Base-by-base conservation (phyloP, 2,113 vertebrate genomes). In the Siphamia tubifer region DNA sequence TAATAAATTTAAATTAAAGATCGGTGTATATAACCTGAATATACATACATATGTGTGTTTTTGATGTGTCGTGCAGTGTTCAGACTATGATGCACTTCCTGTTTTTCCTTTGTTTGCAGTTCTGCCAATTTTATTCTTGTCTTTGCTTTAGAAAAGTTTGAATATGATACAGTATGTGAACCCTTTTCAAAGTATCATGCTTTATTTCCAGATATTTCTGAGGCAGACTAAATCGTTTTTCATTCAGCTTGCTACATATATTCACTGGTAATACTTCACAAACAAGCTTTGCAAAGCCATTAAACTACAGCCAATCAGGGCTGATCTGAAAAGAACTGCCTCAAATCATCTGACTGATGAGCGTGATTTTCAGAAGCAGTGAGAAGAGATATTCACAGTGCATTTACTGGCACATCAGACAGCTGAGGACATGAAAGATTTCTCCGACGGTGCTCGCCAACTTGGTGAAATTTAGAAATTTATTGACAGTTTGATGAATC, bases 401-500 rank as follows among this genome's bases (percentile, higher is more conserved):
- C 38, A 42, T 58, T 44, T 57, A 48, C 67, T 61, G 55, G 36
- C 66, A 13, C 30, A 34, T 19, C 58, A 69, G 21, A 27, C 64
- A 35, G 38, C 51, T 28, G 51, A 49, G 47, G 44, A 75, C 57
- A 44, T 69, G 63, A 68, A 57, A 69, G 44, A 53, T 76, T 78
- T 64, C 35, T 25, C 42, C 20, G 51, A 20, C 63, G 66, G 24
- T 8, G 20, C 35, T 40, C 10, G 10, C 54, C 70, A 51, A 54
- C 58, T 65, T 23, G 27, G 58, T 64, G 52, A 71, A 52, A 45
- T 20, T 52, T 55, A 25, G 19, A 17, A 61, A 43, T 61, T 34
- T 56, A 69, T 20, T 79, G 58, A 74, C 58, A 63, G 70, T 38
- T 69, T 77, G 60, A 66, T 70, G 57, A 67, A 58, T 67, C 65